Conservation (phyloP, 64 coral and sea anemone species). For the Dendrophyllia cribrosa region DNA sequence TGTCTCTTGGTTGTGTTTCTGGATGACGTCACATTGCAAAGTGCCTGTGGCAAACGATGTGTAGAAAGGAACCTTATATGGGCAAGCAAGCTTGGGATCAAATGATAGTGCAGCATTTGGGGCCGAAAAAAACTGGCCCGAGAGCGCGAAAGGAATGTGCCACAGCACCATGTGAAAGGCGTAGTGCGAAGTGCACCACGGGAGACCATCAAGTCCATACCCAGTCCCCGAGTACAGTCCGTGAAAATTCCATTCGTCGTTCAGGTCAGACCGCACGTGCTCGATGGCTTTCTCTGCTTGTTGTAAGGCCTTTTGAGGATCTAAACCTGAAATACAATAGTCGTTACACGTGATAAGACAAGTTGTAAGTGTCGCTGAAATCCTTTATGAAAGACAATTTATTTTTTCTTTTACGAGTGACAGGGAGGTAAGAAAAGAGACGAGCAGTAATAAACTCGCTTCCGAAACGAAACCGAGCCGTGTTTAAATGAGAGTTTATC, state of each 20-base stretch:
- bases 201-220: slow-evolving; percentile 69
- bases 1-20: neutral
- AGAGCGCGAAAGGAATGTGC: slow-evolving; percentile 79
- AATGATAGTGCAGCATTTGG: slow-evolving; percentile 25
- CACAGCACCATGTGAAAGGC: slow-evolving; percentile 73
- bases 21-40: neutral
- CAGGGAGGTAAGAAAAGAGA: no score
- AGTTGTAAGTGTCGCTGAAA: no score
- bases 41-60: slow-evolving; percentile 22
- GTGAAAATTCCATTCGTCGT: slow-evolving; percentile 80
- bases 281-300: slow-evolving; percentile 72
- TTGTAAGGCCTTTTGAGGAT: slow-evolving; percentile 30
- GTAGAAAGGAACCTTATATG: slow-evolving; percentile 20
- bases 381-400: no score
- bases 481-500: no score
- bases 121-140: slow-evolving; percentile 68
- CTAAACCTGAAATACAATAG: neutral
- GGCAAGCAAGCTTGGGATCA: slow-evolving; percentile 17
- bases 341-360: neutral
- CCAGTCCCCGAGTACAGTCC: slow-evolving; percentile 64
- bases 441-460: no score
- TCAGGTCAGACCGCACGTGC: slow-evolving; percentile 61
- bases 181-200: slow-evolving; percentile 78
- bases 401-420: no score
- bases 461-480: no score